A percentile compares a stretch with the other conserved stretches of the same genome.
phyloP scores from a whole-genome alignment of 1,140 invertebrate genomes.

The honey bee (Apis mellifera) region DNA sequence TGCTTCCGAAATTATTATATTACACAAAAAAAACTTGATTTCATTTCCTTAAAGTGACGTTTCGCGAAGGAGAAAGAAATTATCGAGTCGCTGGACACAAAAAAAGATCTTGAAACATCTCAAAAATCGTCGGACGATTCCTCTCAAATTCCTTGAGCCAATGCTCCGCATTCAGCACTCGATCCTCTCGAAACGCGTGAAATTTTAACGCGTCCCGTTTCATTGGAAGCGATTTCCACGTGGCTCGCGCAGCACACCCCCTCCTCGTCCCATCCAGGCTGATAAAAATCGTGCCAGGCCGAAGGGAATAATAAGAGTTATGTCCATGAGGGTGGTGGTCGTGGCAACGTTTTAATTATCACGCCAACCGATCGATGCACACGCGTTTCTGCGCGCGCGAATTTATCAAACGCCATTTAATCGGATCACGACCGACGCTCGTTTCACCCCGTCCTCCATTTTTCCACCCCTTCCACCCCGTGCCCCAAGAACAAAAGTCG shows the following conservation, averaged over 20 bases:
- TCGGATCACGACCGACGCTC: slow-evolving; percentile 36
- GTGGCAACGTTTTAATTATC: slow-evolving; percentile 52
- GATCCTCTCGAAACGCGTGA: not conserved
- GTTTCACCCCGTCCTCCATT: not conserved
- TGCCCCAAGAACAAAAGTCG: slow-evolving; percentile 47
- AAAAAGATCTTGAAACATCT: too few species aligned
- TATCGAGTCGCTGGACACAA: too few species aligned
- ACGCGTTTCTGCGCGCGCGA: slow-evolving; percentile 1
- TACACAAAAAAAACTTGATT: too few species aligned
- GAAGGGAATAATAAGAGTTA: slow-evolving; percentile 47
- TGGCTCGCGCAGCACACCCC: not conserved
- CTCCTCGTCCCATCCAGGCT: not conserved
- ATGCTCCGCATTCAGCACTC: too few species aligned
- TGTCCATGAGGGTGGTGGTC: slow-evolving; percentile 39
- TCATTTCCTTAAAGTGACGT: too few species aligned
- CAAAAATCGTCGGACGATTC: too few species aligned
- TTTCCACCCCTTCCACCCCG: not conserved
- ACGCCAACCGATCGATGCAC: slow-evolving; percentile 33
- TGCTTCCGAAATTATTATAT: too few species aligned
- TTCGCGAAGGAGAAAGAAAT: too few species aligned
- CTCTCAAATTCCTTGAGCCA: too few species aligned
- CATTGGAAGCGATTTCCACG: not conserved
- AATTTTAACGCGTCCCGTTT: slow-evolving; percentile 18
- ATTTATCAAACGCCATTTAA: slow-evolving; percentile 58
- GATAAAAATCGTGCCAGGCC: slow-evolving; percentile 40